Percentiles rank a stretch among this genome's conserved stretches.
These are phyloP conservation scores for Chiloscyllium punctatum DNA, from an alignment of 2,797 vertebrate species.

Conservation along the genomic window DNA sequence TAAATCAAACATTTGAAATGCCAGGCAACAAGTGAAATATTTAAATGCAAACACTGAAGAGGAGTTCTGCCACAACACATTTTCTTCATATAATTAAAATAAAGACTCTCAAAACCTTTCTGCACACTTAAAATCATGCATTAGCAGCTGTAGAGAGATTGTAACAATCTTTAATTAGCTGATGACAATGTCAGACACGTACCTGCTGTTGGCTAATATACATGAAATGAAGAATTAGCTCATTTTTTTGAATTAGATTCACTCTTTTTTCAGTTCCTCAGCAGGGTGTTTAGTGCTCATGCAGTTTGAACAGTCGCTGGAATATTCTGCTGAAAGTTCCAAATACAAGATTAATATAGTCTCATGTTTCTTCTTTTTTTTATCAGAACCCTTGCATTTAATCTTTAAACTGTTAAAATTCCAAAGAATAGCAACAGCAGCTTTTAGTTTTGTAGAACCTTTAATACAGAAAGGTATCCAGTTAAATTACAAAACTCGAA, in stretches of 20 bases:
- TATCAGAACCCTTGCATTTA: not conserved
- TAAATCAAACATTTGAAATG: not conserved
- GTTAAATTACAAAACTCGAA: not conserved
- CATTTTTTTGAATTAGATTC: not conserved
- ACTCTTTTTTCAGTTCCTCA: not conserved
- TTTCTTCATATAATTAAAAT: not conserved
- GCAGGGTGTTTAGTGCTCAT: not conserved
- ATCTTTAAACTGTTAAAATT: not conserved
- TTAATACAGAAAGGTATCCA: not conserved
- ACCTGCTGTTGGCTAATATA: not conserved
- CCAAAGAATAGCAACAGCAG: not conserved
- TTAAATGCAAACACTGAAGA: not conserved
- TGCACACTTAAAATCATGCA: not conserved
- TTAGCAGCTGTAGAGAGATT: not conserved
- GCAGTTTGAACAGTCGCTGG: not conserved
- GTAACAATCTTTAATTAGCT: not conserved
- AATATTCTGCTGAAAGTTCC: not conserved
- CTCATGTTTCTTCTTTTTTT: not conserved
- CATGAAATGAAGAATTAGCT: not conserved
- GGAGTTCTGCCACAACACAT: not conserved
- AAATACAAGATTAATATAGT: not conserved
- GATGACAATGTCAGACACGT: not conserved
- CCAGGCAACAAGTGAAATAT: not conserved
- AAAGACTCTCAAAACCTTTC: not conserved
- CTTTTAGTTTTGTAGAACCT: not conserved